Evolutionary conservation across 2,113 vertebrate genomes (phyloP), one percentile per base, ranked within the genome.

Genomic region (Datnioides undecimradiatus): DNA sequence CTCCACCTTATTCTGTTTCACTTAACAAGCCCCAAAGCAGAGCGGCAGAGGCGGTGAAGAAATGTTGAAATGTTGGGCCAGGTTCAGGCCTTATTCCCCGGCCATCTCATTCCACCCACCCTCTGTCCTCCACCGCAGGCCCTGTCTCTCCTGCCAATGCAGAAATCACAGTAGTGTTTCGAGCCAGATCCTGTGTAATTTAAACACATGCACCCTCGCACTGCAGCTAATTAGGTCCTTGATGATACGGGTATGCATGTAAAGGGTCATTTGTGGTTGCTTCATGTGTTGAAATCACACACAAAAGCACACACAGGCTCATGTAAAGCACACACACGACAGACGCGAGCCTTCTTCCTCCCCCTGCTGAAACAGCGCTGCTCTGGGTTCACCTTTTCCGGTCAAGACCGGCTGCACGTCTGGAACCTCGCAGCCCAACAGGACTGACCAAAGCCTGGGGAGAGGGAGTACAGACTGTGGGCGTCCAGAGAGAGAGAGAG

Each of bases 11-110:
- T 80, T 58, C 34, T 55, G 63, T 87, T 86, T 76, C 84, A 74
- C 66, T 81, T 57, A 84, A 87, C 54, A 66, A 82, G 69, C 27
- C 63, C 70, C n/a, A 48, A 65, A 83, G 62, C 59, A 68, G 73
- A 63, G 68, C 48, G 13, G 62, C 55, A 64, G 65, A 73, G 57
- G 79, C 17, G 60, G 70, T 48, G 70, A 67, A 76, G 76, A 76
- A 59, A 87, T 88, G 67, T 80, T 3, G 73, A 87, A 83, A 90
- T 55, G 19, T 31, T 69, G 34, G 64, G 36, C 67, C 70, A 25
- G 23, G 57, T 76, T 79, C 81, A 79, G 51, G 59, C 25, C 33
- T 1, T 21, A 10, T 77, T 49, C 79, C 66, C 60, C 2, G 5
- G 13, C 31, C 4, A 0, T n/a, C 77, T 40, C 52, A 43, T 62